Evolutionary conservation across 2,888 invertebrate species (phyloP).

Genomic region (Acanthococcus lagerstroemiae): DNA sequence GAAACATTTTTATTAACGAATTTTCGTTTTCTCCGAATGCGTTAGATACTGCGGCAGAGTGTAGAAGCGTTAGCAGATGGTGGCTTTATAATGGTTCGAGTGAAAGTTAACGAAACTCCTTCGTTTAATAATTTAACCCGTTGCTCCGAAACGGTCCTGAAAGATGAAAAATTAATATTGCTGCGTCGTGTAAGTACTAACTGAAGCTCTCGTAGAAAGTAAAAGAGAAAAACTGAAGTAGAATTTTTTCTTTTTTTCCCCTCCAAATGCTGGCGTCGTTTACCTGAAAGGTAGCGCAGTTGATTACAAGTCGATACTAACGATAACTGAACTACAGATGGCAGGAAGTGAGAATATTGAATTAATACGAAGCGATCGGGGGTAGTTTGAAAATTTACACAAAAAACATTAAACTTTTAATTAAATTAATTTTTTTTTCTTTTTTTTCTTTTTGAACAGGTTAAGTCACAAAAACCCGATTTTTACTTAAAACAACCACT

Average conservation of each 20-base stretch:
- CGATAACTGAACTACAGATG: too few relatives aligned
- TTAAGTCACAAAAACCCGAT: too few relatives aligned
- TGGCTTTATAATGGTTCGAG: not conserved
- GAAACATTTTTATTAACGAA: not conserved
- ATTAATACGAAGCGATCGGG: too few relatives aligned
- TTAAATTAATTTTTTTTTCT: too few relatives aligned
- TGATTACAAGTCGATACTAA: too few relatives aligned
- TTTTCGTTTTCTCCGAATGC: not conserved
- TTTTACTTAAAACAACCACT: too few relatives aligned
- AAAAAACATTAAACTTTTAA: too few relatives aligned
- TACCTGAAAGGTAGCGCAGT: not conserved
- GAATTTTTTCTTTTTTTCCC: not conserved
- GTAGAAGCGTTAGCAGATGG: not conserved
- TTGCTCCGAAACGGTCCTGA: not conserved
- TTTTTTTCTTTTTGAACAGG: too few relatives aligned
- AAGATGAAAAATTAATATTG: conserved; percentile 1
- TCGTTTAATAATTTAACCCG: not conserved
- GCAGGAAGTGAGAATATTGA: too few relatives aligned
- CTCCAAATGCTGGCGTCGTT: not conserved
- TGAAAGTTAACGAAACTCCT: not conserved
- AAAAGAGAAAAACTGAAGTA: too few relatives aligned
- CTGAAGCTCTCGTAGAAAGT: too few relatives aligned
- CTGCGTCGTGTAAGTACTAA: conserved; percentile 7
- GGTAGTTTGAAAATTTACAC: too few relatives aligned
- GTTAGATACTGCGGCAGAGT: not conserved